Conservation (phyloP, 2,113 vertebrate species). For the Leptodactylus fuscus region DNA sequence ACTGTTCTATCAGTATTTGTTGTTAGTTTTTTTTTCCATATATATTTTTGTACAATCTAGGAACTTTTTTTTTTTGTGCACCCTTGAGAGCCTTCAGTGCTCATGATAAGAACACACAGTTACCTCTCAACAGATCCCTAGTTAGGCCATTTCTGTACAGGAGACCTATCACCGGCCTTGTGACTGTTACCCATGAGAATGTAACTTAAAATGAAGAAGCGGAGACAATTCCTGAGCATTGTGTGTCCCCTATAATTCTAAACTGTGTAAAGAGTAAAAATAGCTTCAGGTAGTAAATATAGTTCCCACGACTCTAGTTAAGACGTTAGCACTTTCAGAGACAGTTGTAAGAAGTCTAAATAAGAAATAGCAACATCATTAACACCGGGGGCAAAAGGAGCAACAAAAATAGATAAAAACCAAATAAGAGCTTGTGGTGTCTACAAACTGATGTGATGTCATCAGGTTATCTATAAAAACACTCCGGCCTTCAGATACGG, state of each 20-base stretch:
- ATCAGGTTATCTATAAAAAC: background rate
- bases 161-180: too few species aligned
- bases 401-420: background rate
- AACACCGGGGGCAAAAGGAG: background rate
- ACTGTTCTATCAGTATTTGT: too few species aligned
- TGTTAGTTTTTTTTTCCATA: too few species aligned
- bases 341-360: constrained; percentile 1
- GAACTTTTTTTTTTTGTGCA: too few species aligned
- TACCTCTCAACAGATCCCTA: too few species aligned
- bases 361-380: constrained; percentile 12
- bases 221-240: background rate
- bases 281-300: background rate
- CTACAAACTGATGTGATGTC: background rate
- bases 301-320: background rate
- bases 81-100: too few species aligned
- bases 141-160: too few species aligned
- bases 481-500: background rate
- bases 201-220: background rate
- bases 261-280: background rate
- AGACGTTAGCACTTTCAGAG: background rate
- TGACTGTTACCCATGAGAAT: too few species aligned
- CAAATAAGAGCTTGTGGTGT: background rate
- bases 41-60: too few species aligned
- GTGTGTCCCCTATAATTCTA: background rate
- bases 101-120: too few species aligned